phyloP scores from a whole-genome alignment of 2,113 vertebrate genomes.

The Prionailurus viverrinus region DNA sequence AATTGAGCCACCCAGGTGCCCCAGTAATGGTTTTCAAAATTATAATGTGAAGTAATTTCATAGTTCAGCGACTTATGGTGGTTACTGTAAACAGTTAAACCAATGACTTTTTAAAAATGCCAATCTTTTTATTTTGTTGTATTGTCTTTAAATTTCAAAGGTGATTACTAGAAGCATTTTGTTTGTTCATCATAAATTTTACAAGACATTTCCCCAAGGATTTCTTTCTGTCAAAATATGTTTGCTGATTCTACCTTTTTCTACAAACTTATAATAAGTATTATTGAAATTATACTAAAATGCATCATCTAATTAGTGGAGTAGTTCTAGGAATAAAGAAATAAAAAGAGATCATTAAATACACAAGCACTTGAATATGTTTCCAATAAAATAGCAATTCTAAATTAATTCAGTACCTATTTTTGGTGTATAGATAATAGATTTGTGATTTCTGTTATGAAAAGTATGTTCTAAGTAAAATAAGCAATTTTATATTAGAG shows the following conservation, averaged over 20 bases:
- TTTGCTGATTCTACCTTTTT: slow-evolving; percentile 34
- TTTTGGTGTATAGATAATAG: neutral
- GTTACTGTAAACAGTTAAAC: neutral
- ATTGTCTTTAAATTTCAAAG: slow-evolving; percentile 25
- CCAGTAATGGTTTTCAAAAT: neutral
- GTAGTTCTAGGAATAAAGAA: neutral
- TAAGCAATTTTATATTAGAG: neutral
- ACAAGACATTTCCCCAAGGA: neutral
- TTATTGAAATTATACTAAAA: slow-evolving; percentile 33
- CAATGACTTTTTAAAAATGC: neutral
- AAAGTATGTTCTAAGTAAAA: neutral
- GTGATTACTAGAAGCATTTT: neutral
- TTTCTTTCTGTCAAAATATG: slow-evolving; percentile 1
- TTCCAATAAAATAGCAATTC: neutral
- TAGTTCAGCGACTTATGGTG: neutral
- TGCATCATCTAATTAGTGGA: slow-evolving; percentile 26
- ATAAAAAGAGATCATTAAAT: neutral
- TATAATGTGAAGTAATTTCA: neutral
- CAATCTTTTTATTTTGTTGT: neutral
- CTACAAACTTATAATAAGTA: neutral
- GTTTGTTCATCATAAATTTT: slow-evolving; percentile 48
- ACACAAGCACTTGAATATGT: neutral
- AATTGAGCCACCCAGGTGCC: no score
- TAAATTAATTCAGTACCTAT: neutral
- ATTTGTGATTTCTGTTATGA: neutral